phyloP scores from a whole-genome alignment of 2,888 invertebrate species.

The Drosophila koepferae region DNA sequence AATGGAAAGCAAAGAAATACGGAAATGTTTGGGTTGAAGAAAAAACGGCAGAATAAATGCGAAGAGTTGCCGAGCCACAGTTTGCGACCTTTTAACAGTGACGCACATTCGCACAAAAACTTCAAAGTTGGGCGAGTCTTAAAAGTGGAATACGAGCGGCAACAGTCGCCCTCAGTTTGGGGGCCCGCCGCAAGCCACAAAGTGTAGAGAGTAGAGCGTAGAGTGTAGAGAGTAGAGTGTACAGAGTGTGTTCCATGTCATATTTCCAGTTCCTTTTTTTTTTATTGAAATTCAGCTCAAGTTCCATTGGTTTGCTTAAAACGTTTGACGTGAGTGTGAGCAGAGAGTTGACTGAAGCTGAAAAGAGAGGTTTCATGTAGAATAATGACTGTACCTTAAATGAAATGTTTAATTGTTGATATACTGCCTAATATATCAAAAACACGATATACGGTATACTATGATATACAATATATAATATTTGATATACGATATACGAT shows the following conservation, averaged over 20 bases:
- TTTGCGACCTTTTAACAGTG: slow-evolving; percentile 65
- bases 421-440: background rate
- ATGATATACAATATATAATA: background rate
- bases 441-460: no score
- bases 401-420: background rate
- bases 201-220: slow-evolving; percentile 1
- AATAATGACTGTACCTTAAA: background rate
- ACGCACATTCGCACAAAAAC: slow-evolving; percentile 51
- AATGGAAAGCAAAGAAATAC: slow-evolving; percentile 42
- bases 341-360: background rate
- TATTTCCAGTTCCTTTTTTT: slow-evolving; percentile 42
- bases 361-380: no score
- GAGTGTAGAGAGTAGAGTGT: no score
- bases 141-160: slow-evolving; percentile 43
- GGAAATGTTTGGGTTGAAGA: slow-evolving; percentile 48
- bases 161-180: slow-evolving; percentile 35
- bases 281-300: background rate
- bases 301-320: background rate
- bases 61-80: slow-evolving; percentile 31
- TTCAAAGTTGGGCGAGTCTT: slow-evolving; percentile 53
- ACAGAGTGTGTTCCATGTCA: slow-evolving; percentile 38
- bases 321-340: background rate
- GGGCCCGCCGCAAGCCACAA: slow-evolving; percentile 71
- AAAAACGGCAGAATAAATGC: slow-evolving; percentile 13
- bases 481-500: background rate